Conservation (phyloP, 2,888 invertebrate genomes). For the Synanthedon formicaeformis region DNA sequence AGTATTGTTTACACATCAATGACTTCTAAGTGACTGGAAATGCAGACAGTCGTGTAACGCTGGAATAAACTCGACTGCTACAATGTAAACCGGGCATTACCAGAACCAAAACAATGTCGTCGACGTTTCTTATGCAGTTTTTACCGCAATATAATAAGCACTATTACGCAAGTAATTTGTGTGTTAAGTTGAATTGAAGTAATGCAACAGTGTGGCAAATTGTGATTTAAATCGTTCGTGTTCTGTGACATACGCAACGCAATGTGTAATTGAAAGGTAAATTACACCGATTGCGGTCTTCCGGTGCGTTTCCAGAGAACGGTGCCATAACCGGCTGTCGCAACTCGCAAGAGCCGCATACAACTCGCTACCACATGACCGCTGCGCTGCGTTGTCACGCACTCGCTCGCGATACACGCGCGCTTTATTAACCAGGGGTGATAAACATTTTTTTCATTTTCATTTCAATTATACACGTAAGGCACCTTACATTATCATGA, state of each 20-base stretch:
- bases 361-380: background rate
- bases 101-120: too few species aligned
- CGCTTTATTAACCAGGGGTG: background rate
- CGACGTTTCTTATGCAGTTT: background rate
- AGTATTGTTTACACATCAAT: background rate
- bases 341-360: background rate
- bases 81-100: too few species aligned
- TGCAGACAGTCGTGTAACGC: background rate
- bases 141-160: background rate
- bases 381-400: background rate
- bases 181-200: background rate
- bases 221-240: too few species aligned
- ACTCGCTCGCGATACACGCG: background rate
- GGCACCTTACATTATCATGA: too few species aligned
- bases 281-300: constrained; percentile 17
- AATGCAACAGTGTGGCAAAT: background rate
- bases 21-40: background rate
- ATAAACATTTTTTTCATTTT: background rate
- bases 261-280: constrained; percentile 9
- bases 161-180: background rate
- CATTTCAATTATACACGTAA: too few species aligned
- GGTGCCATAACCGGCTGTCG: constrained; percentile 5
- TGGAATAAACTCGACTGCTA: too few species aligned
- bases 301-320: constrained; percentile 41
- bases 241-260: constrained; percentile 3